phyloP scores from a whole-genome alignment of 2,797 vertebrate species.

The Lacerta bilineata region DNA sequence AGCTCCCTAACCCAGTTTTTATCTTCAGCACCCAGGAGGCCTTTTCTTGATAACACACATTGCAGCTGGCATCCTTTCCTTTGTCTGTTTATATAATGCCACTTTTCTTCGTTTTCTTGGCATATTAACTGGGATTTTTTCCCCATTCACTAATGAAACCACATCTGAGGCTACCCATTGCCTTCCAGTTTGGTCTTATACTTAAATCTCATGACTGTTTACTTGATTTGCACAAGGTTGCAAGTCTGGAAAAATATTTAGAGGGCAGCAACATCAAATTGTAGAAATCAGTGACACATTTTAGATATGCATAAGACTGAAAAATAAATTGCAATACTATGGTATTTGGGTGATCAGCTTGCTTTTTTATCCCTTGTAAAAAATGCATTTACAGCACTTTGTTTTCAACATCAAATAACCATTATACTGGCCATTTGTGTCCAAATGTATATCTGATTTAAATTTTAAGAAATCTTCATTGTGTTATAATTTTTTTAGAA shows the following conservation, averaged over 20 bases:
- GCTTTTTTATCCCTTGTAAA: not conserved
- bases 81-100: constrained; percentile 23
- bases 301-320: not conserved
- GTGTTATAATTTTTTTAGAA: not conserved
- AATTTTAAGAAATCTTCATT: no score
- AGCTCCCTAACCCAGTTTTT: constrained; percentile 10
- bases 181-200: not conserved
- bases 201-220: not conserved
- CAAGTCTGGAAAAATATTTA: not conserved
- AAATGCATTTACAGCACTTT: not conserved
- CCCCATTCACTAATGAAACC: not conserved
- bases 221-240: not conserved
- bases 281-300: not conserved
- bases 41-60: constrained; percentile 3
- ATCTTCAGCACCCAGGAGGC: constrained; percentile 8
- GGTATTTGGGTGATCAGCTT: not conserved
- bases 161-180: not conserved
- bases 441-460: not conserved
- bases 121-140: constrained; percentile 9
- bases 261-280: not conserved
- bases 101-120: constrained; percentile 38
- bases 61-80: constrained; percentile 38
- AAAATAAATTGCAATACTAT: not conserved
- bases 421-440: not conserved
- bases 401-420: not conserved